Evolutionary conservation across 2,797 vertebrate species (phyloP).

Genomic region (Smutsia temminckii): DNA sequence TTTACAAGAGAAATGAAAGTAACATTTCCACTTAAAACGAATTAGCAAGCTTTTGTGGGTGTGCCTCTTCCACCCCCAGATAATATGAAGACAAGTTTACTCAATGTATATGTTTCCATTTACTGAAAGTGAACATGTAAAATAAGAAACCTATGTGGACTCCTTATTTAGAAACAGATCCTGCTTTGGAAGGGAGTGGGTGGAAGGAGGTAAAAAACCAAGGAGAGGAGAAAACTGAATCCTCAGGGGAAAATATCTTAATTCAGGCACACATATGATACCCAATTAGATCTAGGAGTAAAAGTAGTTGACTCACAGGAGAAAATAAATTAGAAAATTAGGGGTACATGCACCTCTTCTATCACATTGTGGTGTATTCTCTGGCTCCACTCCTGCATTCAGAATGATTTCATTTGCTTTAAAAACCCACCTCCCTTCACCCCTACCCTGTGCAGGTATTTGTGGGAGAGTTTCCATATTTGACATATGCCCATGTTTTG

Average conservation of each 20-base stretch:
- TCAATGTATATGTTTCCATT: background rate
- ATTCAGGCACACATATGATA: background rate
- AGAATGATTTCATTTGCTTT: background rate
- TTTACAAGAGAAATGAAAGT: constrained; percentile 44
- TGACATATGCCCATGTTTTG: background rate
- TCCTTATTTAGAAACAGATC: constrained; percentile 39
- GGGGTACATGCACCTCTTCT: background rate
- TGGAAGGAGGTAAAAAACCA: background rate
- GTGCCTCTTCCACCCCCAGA: background rate
- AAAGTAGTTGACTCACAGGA: background rate
- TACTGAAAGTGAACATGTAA: background rate
- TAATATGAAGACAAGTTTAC: background rate
- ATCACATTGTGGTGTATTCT: background rate
- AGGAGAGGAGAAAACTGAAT: background rate
- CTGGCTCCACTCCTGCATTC: background rate
- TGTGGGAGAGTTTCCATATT: background rate
- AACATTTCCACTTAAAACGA: constrained; percentile 47
- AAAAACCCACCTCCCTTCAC: background rate
- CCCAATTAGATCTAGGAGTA: background rate
- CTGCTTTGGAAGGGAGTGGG: background rate
- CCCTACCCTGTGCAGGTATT: background rate
- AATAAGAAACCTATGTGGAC: background rate
- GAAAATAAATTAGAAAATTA: background rate
- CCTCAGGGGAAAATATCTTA: background rate
- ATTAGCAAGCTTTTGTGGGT: background rate